phyloP scores from a whole-genome alignment of 2,797 vertebrate genomes.

The Sebastes dallii region DNA sequence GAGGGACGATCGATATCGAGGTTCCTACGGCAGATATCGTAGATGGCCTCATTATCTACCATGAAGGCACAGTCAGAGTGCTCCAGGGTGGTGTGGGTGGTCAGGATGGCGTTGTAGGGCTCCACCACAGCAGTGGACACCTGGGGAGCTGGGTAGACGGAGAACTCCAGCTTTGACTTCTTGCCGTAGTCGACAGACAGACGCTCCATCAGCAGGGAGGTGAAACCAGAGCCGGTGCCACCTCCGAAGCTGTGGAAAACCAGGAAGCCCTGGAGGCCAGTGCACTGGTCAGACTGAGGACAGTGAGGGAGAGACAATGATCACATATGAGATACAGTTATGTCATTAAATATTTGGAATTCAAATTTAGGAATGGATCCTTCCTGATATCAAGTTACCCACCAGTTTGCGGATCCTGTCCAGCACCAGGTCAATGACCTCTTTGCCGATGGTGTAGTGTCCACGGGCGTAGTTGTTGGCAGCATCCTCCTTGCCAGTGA shows the following conservation, averaged over 20 bases:
- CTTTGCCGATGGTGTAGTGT: slow-evolving; percentile 80
- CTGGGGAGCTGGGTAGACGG: slow-evolving; percentile 73
- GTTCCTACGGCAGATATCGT: neutral
- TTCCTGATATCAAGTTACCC: neutral
- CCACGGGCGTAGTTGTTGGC: slow-evolving; percentile 80
- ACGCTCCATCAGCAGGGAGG: slow-evolving; percentile 86
- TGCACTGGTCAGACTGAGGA: slow-evolving; percentile 72
- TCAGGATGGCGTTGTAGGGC: slow-evolving; percentile 72
- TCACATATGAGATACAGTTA: neutral
- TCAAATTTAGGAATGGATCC: neutral
- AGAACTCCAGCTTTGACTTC: slow-evolving; percentile 61
- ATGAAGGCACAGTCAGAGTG: slow-evolving; percentile 79
- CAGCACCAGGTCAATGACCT: slow-evolving; percentile 76
- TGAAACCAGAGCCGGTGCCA: slow-evolving; percentile 87
- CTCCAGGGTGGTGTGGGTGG: slow-evolving; percentile 78
- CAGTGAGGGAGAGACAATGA: neutral
- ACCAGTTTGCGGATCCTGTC: slow-evolving; percentile 79
- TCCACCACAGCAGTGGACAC: slow-evolving; percentile 75
- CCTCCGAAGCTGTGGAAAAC: slow-evolving; percentile 89
- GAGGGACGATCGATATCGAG: slow-evolving; percentile 13
- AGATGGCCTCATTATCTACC: slow-evolving; percentile 60
- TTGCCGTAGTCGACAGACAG: slow-evolving; percentile 83
- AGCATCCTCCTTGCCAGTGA: slow-evolving; percentile 78
- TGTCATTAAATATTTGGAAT: neutral
- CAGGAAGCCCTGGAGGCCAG: slow-evolving; percentile 77